Evolutionary conservation across 2,888 invertebrate genomes (phyloP), one percentile per base, ranked within the genome.

Genomic region (Eristalis tenax): DNA sequence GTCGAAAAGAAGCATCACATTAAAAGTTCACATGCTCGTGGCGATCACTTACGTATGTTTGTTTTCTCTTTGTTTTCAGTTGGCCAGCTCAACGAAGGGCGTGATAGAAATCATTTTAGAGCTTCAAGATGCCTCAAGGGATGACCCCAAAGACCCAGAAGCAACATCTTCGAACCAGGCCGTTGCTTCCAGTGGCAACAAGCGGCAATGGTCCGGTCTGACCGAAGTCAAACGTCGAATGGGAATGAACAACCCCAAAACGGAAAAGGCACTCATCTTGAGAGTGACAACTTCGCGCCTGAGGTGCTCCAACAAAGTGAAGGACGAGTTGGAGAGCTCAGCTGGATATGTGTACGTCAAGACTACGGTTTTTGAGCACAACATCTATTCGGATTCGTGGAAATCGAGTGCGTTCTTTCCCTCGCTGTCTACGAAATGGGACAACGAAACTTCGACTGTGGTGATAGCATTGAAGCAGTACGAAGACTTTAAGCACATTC

Each of bases 361-460:
- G 93, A 96, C 97, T 81, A 95, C 96, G 0, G 95, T 96, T 83
- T 94, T 96, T 87, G 96, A 97, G 91, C 95, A 95, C 83, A 95
- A 95, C 89, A 95, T 93, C 70, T 93, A 94, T 50, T 93, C 94
- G 35, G 93, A 94, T 78, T 94, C 94, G 88, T 96, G 97, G 96
- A 96, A 96, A 91, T 96, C 96, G 89, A 95, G 95, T 89, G 94
- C 94, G 88, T 97, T 97, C 92, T 94, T 94, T 18, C 96, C 97
- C 5, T 95, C 96, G 4, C 95, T 97, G 80, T 96, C 96, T n/a
- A 95, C 96, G 90, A 95, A 96, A 92, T 96, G 96, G 94, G 95
- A 96, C 89, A 94, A 95, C 1, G 90, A 90, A 4, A 88, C 89
- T 40, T 92, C 93, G 2, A 91, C 91, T 0, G 89, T 93, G 0